Evolutionary conservation across 2,113 vertebrate genomes (phyloP).

Genomic region (Microtus richardsoni): DNA sequence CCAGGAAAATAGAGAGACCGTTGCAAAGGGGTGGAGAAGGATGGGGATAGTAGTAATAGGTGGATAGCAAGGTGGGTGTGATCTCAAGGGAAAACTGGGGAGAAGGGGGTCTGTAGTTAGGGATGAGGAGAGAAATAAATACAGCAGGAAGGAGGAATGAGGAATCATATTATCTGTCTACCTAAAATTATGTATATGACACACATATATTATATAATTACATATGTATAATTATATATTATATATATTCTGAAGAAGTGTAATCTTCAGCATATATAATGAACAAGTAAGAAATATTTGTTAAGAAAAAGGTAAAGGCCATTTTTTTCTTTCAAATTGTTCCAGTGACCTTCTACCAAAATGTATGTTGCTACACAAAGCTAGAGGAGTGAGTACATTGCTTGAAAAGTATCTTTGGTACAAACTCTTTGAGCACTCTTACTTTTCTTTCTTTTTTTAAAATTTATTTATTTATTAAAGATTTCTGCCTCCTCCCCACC

Average conservation of each 20-base stretch:
- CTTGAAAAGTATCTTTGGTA: background rate
- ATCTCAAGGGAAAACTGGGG: background rate
- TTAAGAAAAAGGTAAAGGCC: background rate
- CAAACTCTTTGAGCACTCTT: background rate
- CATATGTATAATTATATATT: background rate
- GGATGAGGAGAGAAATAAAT: background rate
- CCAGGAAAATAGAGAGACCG: background rate
- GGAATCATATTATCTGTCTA: background rate
- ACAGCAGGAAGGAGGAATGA: background rate
- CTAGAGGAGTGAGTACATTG: background rate
- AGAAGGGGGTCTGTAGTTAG: background rate
- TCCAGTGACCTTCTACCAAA: background rate
- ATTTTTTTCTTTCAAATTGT: constrained; percentile 4
- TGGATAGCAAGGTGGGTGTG: background rate
- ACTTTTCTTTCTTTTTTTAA: too few relatives aligned
- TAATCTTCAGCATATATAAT: background rate
- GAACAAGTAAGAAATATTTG: background rate
- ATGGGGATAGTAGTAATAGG: background rate
- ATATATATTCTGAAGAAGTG: background rate
- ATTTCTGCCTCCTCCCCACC: too few relatives aligned
- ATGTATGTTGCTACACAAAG: background rate
- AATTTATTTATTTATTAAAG: too few relatives aligned
- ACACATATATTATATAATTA: too few relatives aligned
- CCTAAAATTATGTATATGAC: background rate
- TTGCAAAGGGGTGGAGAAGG: too few relatives aligned